Evolutionary conservation across 1,140 invertebrate species (phyloP), one percentile per base, ranked within the genome.

Genomic region (Orchestia grillus): DNA sequence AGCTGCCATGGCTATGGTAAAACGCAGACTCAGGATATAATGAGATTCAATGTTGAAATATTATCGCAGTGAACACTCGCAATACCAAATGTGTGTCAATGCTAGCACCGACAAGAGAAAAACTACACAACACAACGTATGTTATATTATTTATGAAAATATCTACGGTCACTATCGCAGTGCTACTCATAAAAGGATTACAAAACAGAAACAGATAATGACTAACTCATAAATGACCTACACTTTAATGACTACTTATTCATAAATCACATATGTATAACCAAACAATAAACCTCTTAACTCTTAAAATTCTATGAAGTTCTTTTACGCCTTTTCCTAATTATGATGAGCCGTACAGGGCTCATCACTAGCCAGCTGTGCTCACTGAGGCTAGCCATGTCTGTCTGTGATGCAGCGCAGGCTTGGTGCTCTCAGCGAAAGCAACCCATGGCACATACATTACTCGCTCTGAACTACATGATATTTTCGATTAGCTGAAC

Each of bases 231-330:
- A 8, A 1, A 77, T 19, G 62, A 28, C 62, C 28, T 77, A 77
- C 11, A 3, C 62, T 15, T 15, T 77, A 23, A 77, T 77, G 62
- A 77, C 62, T 77, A 77, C 62, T 77, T 77, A 77, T 28, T 36
- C 62, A 77, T 77, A 77, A 77, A 77, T 77, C 62, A 77, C 62
- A 77, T 77, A 77, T 77, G 15, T 77, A 77, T 77, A 77, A 77
- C 62, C 62, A 36, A 77, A 77, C 62, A 77, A 77, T 77, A 1
- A 77, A 77, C 62, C 62, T 15, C 3, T 28, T 77, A 36, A 23
- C 62, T 3, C 36, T 77, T 19, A 77, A 23, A 77, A 77, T 36
- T 77, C 11, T 28, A 77, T 77, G 28, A 23, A 77, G 11, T 77
- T 77, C 36, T 77, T 28, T 23, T 77, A 77, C 28, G 62, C 62